These are phyloP conservation scores for Sericinus montela DNA, from an alignment of 2,888 invertebrate species.

Conservation along the genomic window DNA sequence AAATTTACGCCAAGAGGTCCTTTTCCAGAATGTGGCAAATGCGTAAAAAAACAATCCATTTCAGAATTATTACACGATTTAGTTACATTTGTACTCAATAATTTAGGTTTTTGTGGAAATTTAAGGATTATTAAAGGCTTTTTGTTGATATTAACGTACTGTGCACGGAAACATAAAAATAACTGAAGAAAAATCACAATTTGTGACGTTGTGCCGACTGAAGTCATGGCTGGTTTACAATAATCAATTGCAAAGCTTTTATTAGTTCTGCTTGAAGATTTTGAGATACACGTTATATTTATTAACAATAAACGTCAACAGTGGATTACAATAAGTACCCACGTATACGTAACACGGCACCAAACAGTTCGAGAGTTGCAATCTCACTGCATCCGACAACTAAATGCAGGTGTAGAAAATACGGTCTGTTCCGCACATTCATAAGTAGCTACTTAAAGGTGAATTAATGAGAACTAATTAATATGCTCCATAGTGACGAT, in stretches of 20 bases:
- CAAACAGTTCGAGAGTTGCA: conserved; percentile 23
- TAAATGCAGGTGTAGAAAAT: conserved; percentile 23
- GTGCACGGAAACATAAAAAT: neutral
- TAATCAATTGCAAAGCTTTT: conserved; percentile 18
- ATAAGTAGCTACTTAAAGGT: conserved; percentile 24
- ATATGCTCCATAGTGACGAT: conserved; percentile 14
- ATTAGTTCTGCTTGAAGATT: conserved; percentile 16
- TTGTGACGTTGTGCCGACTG: conserved; percentile 1
- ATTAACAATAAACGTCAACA: neutral
- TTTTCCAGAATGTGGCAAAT: neutral
- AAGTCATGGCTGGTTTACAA: conserved; percentile 20
- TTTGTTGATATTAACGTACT: neutral
- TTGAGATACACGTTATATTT: neutral
- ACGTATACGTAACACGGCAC: neutral
- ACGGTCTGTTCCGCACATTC: conserved; percentile 26
- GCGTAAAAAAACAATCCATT: neutral
- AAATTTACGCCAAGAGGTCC: neutral
- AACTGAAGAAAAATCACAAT: neutral
- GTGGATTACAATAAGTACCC: neutral
- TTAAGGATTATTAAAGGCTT: neutral
- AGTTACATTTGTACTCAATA: neutral
- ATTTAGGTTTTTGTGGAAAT: neutral
- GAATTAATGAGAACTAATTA: conserved; percentile 28
- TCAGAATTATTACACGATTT: conserved; percentile 1
- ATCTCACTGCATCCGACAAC: conserved; percentile 27